These are phyloP conservation scores for Rhamnusium bicolor DNA, from an alignment of 2,888 invertebrate genomes.

Conservation along the genomic window DNA sequence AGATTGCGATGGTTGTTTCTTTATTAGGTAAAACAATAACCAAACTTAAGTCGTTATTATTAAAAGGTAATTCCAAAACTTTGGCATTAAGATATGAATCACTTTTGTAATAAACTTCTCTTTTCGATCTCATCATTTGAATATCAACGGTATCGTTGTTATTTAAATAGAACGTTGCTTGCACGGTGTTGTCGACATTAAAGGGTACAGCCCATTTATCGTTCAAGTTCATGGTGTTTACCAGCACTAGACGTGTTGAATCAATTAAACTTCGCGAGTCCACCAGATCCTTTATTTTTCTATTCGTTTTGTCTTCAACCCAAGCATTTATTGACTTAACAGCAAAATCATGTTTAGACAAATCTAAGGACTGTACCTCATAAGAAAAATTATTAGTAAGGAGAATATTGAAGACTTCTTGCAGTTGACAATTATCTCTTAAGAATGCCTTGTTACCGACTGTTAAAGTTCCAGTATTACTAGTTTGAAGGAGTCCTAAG, in stretches of 20 bases:
- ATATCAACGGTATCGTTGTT: slow-evolving; percentile 74
- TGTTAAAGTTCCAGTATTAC: slow-evolving; percentile 73
- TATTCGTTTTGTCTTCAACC: slow-evolving; percentile 84
- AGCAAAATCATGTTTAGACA: slow-evolving; percentile 72
- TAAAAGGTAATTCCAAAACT: slow-evolving; percentile 82
- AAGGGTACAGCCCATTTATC: slow-evolving; percentile 82
- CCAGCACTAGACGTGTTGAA: slow-evolving; percentile 79
- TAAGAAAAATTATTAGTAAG: slow-evolving; percentile 78
- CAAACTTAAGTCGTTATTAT: slow-evolving; percentile 80
- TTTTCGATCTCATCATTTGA: slow-evolving; percentile 82
- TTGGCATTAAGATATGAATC: slow-evolving; percentile 74
- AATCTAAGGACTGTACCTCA: slow-evolving; percentile 77
- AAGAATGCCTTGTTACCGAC: slow-evolving; percentile 82
- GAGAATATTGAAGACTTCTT: slow-evolving; percentile 73
- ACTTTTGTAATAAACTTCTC: slow-evolving; percentile 72
- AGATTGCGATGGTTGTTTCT: slow-evolving; percentile 76
- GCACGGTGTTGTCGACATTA: slow-evolving; percentile 73
- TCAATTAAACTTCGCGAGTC: slow-evolving; percentile 73
- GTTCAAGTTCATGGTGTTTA: slow-evolving; percentile 91
- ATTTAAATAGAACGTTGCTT: slow-evolving; percentile 78
- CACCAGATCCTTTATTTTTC: slow-evolving; percentile 86
- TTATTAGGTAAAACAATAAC: slow-evolving; percentile 82
- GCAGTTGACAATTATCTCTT: slow-evolving; percentile 72
- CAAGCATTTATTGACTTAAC: slow-evolving; percentile 82
- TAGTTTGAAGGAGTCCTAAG: slow-evolving; percentile 59